phyloP scores from a whole-genome alignment of 1,140 invertebrate genomes.

The Aethina tumida region DNA sequence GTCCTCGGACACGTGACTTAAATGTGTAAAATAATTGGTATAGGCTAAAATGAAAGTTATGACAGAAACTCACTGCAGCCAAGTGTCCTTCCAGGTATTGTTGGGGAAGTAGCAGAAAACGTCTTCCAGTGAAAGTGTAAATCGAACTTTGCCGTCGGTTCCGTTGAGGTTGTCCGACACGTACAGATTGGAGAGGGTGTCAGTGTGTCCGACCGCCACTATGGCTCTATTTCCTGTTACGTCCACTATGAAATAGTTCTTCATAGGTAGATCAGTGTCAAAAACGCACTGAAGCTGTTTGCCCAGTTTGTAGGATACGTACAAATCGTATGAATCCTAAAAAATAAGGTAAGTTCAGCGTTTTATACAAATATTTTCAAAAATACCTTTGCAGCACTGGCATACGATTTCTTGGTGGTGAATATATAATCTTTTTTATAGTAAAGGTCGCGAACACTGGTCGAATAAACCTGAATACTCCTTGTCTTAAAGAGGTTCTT shows the following conservation, averaged over 20 bases:
- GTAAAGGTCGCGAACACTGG: slow-evolving; percentile 69
- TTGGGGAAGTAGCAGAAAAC: slow-evolving; percentile 79
- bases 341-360: slow-evolving; percentile 30
- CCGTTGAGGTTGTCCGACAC: slow-evolving; percentile 52
- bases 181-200: slow-evolving; percentile 67
- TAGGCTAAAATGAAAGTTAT: too few relatives aligned
- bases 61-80: slow-evolving; percentile 75
- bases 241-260: slow-evolving; percentile 74
- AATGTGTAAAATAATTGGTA: too few relatives aligned
- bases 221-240: slow-evolving; percentile 70
- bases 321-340: slow-evolving; percentile 58
- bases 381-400: neutral
- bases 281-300: slow-evolving; percentile 65
- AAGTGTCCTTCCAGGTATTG: slow-evolving; percentile 65
- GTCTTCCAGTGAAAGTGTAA: slow-evolving; percentile 69
- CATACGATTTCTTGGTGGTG: slow-evolving; percentile 59
- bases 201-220: slow-evolving; percentile 72
- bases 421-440: slow-evolving; percentile 78
- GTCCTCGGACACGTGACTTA: slow-evolving; percentile 65
- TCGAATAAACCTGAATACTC: slow-evolving; percentile 45
- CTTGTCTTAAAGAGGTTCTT: slow-evolving; percentile 34
- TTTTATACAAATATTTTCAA: neutral
- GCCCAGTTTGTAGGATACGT: slow-evolving; percentile 64
- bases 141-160: slow-evolving; percentile 48
- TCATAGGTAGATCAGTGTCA: slow-evolving; percentile 51